Evolutionary conservation across 2,797 vertebrate species (phyloP).

Genomic region (Luscinia megarhynchos): DNA sequence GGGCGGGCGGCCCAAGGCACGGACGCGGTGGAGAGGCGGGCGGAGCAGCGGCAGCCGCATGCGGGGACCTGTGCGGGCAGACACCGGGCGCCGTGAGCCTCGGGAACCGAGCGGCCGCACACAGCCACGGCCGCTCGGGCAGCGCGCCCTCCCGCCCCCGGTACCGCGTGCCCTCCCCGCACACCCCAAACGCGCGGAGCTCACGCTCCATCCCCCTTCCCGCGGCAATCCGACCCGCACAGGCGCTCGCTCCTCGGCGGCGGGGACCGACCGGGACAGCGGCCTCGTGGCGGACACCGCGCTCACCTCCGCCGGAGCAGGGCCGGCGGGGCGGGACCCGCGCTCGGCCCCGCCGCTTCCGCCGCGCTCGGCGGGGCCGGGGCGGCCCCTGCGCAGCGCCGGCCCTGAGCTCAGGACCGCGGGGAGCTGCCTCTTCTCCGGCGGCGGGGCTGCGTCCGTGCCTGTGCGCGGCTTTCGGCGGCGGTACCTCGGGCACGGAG

Average conservation of each 20-base stretch:
- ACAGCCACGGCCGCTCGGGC: background rate
- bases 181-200: background rate
- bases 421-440: accelerated
- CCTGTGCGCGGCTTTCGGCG: background rate
- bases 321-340: background rate
- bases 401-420: accelerated
- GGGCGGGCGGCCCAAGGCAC: background rate
- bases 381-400: background rate
- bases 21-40: background rate
- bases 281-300: too few species aligned
- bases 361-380: background rate
- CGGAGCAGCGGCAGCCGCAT: background rate
- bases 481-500: background rate
- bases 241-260: background rate
- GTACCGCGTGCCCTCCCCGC: too few species aligned
- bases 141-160: background rate
- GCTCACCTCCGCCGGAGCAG: background rate
- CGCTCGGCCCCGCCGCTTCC: background rate
- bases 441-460: accelerated
- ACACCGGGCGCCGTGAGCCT: background rate
- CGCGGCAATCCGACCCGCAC: background rate
- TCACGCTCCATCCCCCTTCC: background rate
- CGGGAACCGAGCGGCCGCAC: accelerated
- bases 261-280: too few species aligned
- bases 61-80: background rate